phyloP scores from a whole-genome alignment of 2,113 vertebrate species.

The Cebidichthys violaceus region DNA sequence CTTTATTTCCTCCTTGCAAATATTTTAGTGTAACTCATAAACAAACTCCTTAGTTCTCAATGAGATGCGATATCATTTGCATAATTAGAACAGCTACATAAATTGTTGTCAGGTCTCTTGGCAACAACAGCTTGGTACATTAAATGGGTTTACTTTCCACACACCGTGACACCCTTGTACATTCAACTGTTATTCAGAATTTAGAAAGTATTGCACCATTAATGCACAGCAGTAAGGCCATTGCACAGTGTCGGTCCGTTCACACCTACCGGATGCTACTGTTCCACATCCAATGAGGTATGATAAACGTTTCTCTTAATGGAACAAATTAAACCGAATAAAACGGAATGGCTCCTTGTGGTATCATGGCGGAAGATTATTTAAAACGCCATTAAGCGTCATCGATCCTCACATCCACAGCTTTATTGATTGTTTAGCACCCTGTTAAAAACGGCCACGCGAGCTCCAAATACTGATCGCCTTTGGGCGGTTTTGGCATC shows the following conservation, averaged over 20 bases:
- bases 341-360: too few species aligned
- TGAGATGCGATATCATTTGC: conserved; percentile 17
- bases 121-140: conserved; percentile 7
- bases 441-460: not conserved
- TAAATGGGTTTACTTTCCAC: not conserved
- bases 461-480: not conserved
- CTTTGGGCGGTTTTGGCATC: not conserved
- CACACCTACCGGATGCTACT: not conserved
- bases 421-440: conserved; percentile 8
- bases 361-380: not conserved
- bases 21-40: not conserved
- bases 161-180: not conserved
- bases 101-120: conserved; percentile 7
- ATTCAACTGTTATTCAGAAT: not conserved
- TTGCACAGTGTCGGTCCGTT: not conserved
- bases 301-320: not conserved
- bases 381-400: not conserved
- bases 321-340: not conserved
- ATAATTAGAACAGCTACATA: conserved; percentile 15
- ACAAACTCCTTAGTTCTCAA: not conserved
- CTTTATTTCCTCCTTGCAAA: conserved; percentile 16
- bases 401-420: not conserved
- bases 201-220: not conserved
- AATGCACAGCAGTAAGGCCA: not conserved
- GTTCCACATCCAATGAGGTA: not conserved